Evolutionary conservation across 2,888 invertebrate species (phyloP).

Genomic region (Plagodis dolabraria): DNA sequence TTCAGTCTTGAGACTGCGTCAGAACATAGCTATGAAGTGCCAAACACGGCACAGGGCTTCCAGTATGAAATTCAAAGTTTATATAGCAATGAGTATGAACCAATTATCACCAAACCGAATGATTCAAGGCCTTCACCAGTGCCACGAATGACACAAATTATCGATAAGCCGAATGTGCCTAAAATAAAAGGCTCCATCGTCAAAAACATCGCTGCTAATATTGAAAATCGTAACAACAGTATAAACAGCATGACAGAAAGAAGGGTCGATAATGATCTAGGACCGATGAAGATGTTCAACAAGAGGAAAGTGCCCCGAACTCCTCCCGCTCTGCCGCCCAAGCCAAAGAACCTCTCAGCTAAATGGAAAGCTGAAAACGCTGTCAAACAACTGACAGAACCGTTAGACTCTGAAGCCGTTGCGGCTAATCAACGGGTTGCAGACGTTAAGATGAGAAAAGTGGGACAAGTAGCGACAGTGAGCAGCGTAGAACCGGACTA

Average conservation of each 20-base stretch:
- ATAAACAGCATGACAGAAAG: constrained; percentile 68
- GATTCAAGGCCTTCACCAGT: constrained; percentile 66
- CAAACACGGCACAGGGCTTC: constrained; percentile 81
- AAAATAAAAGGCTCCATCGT: constrained; percentile 81
- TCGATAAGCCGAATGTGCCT: constrained; percentile 63
- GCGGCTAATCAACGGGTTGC: constrained; percentile 85
- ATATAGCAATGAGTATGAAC: constrained; percentile 91
- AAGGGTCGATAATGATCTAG: constrained; percentile 66
- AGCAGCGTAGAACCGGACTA: constrained; percentile 88
- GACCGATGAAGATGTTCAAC: constrained; percentile 78
- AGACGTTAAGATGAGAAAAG: constrained; percentile 83
- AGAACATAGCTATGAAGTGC: constrained; percentile 87
- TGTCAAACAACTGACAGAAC: constrained; percentile 71
- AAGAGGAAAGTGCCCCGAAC: constrained; percentile 86
- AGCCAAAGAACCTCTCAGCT: constrained; percentile 89
- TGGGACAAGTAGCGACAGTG: constrained; percentile 79
- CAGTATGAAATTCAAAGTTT: constrained; percentile 87
- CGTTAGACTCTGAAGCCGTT: constrained; percentile 84
- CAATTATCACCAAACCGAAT: constrained; percentile 84
- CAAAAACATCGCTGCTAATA: constrained; percentile 79
- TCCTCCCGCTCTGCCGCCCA: constrained; percentile 91
- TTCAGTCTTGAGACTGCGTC: constrained; percentile 81
- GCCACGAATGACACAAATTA: constrained; percentile 56
- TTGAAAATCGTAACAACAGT: constrained; percentile 72
- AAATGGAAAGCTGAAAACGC: constrained; percentile 86